Evolutionary conservation across 2,113 vertebrate genomes (phyloP), one percentile per base, ranked within the genome.

Genomic region (Thunnus thynnus): DNA sequence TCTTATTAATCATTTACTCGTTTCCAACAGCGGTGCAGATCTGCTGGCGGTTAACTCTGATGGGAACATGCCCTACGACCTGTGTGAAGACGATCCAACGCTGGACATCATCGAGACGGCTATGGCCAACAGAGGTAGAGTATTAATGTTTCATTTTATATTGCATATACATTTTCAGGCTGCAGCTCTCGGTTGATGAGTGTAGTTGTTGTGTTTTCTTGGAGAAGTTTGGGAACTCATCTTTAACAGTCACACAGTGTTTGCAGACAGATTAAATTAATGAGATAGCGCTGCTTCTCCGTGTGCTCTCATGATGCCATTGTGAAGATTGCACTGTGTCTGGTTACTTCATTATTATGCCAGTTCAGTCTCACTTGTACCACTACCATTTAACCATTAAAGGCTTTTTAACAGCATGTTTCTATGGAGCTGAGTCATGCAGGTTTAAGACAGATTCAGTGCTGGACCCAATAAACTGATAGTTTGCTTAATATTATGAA

Each of bases 31-130:
- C 54, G 97, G 97, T 36, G 98, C 98, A 11, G 97, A 99, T 89
- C 84, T 99, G 77, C 82, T 99, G 69, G 98, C 97, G 1, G 97
- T 99, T 50, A 99, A 99, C 90, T 98, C 98, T 0, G 98, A 99
- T 55, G 98, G 98, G 74, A 99, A 99, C 93, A 99, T 99, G 98
- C 98, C 98, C 0, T 99, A 99, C 13, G 98, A 99, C 90, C 97
- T 99, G 87, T 99, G 98, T 67, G 98, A 99, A 83, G 98, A 99
- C 47, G 97, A 99, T 84, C 96, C 97, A 14, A 99, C 98, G 10
- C 95, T 99, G 90, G 98, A 99, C 92, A 96, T 99, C 91, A 99
- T 99, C 20, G 98, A 99, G 94, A 98, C 96, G 0, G 97, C 97
- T 75, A 99, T 99, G 97, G 97, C 97, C 13, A 99, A 98, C 91